Evolutionary conservation across 1,140 invertebrate species (phyloP), one percentile per base, ranked within the genome.

Genomic region (Stenopsyche tienmushanensis): DNA sequence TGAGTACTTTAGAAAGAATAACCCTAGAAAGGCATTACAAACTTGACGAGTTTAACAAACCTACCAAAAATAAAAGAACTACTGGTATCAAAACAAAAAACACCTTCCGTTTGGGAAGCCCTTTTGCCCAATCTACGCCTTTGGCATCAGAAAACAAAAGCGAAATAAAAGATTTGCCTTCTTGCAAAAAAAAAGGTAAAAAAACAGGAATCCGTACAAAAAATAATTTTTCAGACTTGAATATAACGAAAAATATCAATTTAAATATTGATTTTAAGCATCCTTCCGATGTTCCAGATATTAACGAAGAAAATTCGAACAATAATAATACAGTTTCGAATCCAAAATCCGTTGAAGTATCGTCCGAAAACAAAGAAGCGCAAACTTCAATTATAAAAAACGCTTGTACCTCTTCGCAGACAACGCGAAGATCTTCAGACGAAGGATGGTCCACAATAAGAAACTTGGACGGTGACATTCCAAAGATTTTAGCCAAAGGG

Each of bases 1-100:
- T 85, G 0, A 84, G 84, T 67, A 85, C 84, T 2, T 77, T 86
- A 54, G 85, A 87, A 73, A 82, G 82, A 66, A 79, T 86, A 68
- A 84, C 83, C 21, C 72, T 80, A 25, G 72, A 77, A 53, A 75
- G 76, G 41, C 39, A 65, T 47, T 49, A 8, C 29, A 63, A 62
- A 45, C 47, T 49, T 29, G 62, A 63, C 3, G 42, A 13, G n/a
- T 44, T 23, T 8, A 18, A 72, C 77, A 79, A 62, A 78, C 77
- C 67, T 74, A 76, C 17, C 13, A 34, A 34, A 34, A 34, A 34
- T 34, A 34, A 34, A 34, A 13, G 5, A 34, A 34, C 29, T 34
- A 74, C 74, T 39, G 77, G 76, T 75, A 77, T 79, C 45, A 71
- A 72, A 41, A 75, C 73, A 71, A 66, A 74, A 64, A 73, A 59